A percentile compares a stretch with the other conserved stretches of the same genome.
phyloP scores from a whole-genome alignment of 2,113 vertebrate genomes.

The Salminus brasiliensis region DNA sequence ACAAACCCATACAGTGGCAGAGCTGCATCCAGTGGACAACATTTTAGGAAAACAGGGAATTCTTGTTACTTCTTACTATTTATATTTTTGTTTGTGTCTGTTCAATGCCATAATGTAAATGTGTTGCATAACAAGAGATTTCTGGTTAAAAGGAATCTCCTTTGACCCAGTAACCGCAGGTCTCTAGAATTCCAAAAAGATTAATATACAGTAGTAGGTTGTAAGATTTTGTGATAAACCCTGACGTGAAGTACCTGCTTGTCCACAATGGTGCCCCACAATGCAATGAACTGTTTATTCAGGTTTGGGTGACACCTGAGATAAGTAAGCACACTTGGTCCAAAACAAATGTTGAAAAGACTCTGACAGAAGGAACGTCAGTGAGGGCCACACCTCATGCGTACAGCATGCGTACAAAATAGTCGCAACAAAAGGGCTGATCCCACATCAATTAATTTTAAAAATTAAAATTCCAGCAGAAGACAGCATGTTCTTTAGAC shows the following conservation, averaged over 20 bases:
- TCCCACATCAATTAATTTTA: neutral
- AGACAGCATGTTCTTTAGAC: no score
- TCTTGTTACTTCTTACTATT: no score
- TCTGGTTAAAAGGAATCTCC: no score
- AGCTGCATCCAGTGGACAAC: no score
- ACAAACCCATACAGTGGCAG: no score
- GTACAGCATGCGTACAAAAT: neutral
- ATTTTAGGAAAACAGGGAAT: no score
- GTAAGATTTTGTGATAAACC: neutral
- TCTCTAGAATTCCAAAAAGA: neutral
- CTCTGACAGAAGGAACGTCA: neutral
- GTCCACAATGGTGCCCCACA: neutral
- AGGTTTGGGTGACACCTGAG: neutral
- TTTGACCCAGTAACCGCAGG: no score
- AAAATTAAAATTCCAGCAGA: neutral
- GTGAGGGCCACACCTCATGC: slow-evolving; percentile 1
- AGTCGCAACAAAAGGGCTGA: neutral
- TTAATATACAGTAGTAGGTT: neutral
- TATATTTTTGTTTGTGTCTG: no score
- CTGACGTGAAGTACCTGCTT: neutral
- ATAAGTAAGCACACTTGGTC: neutral
- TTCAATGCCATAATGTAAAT: no score
- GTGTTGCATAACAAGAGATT: no score
- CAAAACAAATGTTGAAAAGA: neutral
- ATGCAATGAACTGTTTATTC: neutral